Evolutionary conservation across 2,113 vertebrate genomes (phyloP), one percentile per base, ranked within the genome.

Genomic region (Microtus pennsylvanicus): DNA sequence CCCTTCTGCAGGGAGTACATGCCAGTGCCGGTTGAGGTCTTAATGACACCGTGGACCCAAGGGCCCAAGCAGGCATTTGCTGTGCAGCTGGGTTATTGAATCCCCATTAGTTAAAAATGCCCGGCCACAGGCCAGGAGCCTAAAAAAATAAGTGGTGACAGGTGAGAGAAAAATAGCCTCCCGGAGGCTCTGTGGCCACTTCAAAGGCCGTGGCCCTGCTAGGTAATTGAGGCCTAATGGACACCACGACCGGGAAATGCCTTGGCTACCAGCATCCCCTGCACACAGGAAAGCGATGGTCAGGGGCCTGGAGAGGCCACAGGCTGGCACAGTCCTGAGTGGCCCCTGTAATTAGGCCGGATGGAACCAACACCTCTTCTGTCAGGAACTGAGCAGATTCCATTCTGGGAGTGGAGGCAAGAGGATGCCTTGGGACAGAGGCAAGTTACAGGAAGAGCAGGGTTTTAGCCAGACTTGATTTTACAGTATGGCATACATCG

Each of bases 71-170:
- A 88, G 98, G 98, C 98, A 97, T 98, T 98, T 98, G 97, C 95
- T 96, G 98, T 97, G 97, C 98, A 98, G 97, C 98, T 98, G 98
- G 98, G 98, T 98, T 98, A 98, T 98, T 98, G 98, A 98, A 98
- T 99, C 98, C 97, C 97, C 97, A 97, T 98, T 98, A 98, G 98
- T 97, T 97, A 96, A 97, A 98, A 98, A 97, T 95, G 97, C 97
- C 38, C 94, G 96, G 98, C 98, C 98, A 98, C 97, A 91, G 96
- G 98, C 98, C 97, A 97, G 98, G 98, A 98, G 98, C 95, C 98
- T 96, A 82, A 96, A 96, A 98, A 98, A 98, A 97, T 98, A 98
- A 98, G 98, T 98, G 96, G 97, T 97, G 98, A 98, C 98, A 99
- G 98, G 98, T 98, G 97, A 98, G 98, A 98, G 98, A 98, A 98